A percentile compares a stretch with the other conserved stretches of the same genome.
Evolutionary conservation across 2,797 vertebrate species (phyloP).

Genomic region (Smutsia gigantea): DNA sequence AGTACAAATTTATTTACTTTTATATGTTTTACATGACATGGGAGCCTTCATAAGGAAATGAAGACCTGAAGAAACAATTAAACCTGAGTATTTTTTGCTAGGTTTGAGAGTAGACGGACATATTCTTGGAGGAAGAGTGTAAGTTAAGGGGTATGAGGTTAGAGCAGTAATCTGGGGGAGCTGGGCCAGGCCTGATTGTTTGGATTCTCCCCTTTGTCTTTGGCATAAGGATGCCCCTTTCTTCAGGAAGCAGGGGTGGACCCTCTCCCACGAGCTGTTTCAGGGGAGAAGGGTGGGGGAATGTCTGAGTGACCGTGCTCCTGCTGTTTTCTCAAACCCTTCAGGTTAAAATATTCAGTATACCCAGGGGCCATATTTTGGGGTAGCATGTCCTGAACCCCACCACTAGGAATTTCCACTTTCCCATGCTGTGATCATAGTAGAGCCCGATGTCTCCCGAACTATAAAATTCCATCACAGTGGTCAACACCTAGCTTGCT

Average conservation of each 20-base stretch:
- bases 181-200: not conserved
- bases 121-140: too few relatives aligned
- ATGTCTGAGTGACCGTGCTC: not conserved
- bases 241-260: not conserved
- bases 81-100: not conserved
- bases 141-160: not conserved
- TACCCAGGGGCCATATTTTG: not conserved
- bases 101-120: not conserved
- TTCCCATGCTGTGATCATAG: not conserved
- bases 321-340: not conserved
- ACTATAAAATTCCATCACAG: too few relatives aligned
- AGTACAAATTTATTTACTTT: not conserved
- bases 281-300: not conserved
- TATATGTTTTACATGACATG: not conserved
- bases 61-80: not conserved
- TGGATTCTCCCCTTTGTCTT: not conserved
- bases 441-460: not conserved
- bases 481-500: not conserved
- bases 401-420: too few relatives aligned
- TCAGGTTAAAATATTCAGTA: not conserved
- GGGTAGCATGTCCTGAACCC: not conserved
- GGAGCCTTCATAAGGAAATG: not conserved
- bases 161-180: not conserved
- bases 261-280: not conserved
- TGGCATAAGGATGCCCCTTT: not conserved